A percentile compares a stretch with the other conserved stretches of the same genome.
Conservation (phyloP, 2,888 invertebrate genomes). For the Acronicta psi region DNA sequence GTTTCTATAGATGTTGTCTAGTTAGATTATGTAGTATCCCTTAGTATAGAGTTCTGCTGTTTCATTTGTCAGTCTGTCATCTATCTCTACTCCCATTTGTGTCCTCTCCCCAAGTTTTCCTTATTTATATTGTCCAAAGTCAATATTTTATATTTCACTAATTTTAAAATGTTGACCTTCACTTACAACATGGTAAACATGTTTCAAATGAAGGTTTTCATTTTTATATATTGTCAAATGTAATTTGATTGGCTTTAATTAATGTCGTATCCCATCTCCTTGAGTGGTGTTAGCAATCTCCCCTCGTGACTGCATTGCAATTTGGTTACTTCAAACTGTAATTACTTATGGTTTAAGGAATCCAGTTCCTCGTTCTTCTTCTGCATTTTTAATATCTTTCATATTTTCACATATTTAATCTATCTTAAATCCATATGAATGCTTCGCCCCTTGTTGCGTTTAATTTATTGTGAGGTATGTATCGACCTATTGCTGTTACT, state of each 20-base stretch:
- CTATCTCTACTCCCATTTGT: constrained; percentile 56
- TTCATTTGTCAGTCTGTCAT: constrained; percentile 58
- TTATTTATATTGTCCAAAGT: constrained; percentile 70
- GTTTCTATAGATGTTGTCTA: constrained; percentile 57
- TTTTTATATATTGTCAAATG: constrained; percentile 55
- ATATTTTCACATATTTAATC: constrained; percentile 50
- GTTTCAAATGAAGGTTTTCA: constrained; percentile 78
- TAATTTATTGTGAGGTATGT: constrained; percentile 63
- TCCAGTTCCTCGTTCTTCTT: constrained; percentile 87
- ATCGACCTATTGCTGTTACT: constrained; percentile 48
- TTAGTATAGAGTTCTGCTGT: constrained; percentile 58
- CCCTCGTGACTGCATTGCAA: constrained; percentile 90
- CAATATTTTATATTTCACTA: constrained; percentile 61
- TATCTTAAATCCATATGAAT: constrained; percentile 60
- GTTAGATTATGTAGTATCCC: constrained; percentile 64
- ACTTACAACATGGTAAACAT: constrained; percentile 63
- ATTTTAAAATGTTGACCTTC: constrained; percentile 73
- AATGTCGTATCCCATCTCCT: constrained; percentile 61
- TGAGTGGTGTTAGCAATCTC: constrained; percentile 87
- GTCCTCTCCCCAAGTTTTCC: constrained; percentile 53
- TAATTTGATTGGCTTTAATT: constrained; percentile 68
- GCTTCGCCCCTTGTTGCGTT: constrained; percentile 60
- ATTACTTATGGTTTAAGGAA: constrained; percentile 88
- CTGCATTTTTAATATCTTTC: constrained; percentile 66
- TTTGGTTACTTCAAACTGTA: constrained; percentile 89